Conservation (phyloP, 2,888 invertebrate species). For the Sinodicranocentrus sp. region DNA sequence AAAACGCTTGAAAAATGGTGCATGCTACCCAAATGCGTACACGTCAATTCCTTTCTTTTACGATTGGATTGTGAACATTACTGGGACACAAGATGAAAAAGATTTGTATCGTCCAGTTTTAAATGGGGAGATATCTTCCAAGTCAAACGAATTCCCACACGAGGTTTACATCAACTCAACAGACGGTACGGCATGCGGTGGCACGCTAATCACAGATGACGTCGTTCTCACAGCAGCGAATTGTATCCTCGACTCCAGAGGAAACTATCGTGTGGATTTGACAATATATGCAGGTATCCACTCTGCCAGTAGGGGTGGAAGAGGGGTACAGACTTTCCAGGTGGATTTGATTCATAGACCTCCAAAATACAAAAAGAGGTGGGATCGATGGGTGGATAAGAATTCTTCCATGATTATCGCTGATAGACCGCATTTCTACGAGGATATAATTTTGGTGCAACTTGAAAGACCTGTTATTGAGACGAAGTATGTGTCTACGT, state of each 20-base stretch:
- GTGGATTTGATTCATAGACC: conserved; percentile 49
- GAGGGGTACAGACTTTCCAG: conserved; percentile 26
- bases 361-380: conserved; percentile 34
- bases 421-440: conserved; percentile 38
- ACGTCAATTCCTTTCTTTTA: conserved; percentile 43
- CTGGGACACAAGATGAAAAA: conserved; percentile 48
- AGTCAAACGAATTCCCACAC: conserved; percentile 47
- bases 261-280: conserved; percentile 45
- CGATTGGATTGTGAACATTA: conserved; percentile 55
- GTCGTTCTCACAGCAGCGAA: conserved; percentile 45
- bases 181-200: conserved; percentile 50
- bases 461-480: conserved; percentile 34
- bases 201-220: conserved; percentile 35
- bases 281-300: conserved; percentile 37
- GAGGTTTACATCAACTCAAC: conserved; percentile 56
- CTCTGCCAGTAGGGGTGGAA: not conserved
- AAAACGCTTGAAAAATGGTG: conserved; percentile 44
- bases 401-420: conserved; percentile 39
- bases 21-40: conserved; percentile 49
- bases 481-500: conserved; percentile 29
- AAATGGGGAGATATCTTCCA: conserved; percentile 24
- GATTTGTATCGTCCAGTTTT: conserved; percentile 51
- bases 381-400: conserved; percentile 46
- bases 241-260: conserved; percentile 24
- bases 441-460: conserved; percentile 51